A percentile compares a stretch with the other conserved stretches of the same genome.
These are phyloP conservation scores for Rhabdornis inornatus DNA, from an alignment of 2,113 vertebrate genomes.

Conservation along the genomic window DNA sequence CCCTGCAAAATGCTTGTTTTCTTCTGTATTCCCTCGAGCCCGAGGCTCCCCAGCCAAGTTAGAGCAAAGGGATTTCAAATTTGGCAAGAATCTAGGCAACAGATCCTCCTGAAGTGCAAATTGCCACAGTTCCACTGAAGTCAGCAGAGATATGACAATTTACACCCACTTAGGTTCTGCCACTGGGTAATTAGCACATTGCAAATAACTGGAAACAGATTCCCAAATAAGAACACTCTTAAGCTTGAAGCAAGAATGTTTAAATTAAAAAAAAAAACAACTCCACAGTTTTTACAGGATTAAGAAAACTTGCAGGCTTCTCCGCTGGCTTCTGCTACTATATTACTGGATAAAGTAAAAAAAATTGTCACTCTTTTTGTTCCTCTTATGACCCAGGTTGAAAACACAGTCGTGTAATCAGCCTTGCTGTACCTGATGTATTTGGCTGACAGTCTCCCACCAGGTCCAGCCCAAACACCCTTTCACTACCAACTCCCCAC, in stretches of 20 bases:
- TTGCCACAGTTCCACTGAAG: constrained; percentile 56
- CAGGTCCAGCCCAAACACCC: neutral
- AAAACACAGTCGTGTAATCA: neutral
- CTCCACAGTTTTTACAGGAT: neutral
- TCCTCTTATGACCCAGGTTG: neutral
- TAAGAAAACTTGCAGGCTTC: neutral
- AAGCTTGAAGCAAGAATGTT: constrained; percentile 18
- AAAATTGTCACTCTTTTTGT: neutral
- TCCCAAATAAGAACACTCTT: constrained; percentile 36
- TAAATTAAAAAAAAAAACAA: neutral
- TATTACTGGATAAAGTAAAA: neutral
- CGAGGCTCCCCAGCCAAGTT: constrained; percentile 39
- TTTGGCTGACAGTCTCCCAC: neutral
- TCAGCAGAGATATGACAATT: constrained; percentile 64
- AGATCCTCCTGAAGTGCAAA: constrained; percentile 61
- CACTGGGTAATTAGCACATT: constrained; percentile 62
- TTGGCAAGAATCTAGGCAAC: constrained; percentile 44
- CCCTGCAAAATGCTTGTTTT: neutral
- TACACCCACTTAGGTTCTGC: constrained; percentile 66
- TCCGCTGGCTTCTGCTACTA: neutral
- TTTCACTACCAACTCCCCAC: too few relatives aligned
- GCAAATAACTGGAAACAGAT: constrained; percentile 63
- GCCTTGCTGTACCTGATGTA: neutral
- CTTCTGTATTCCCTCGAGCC: constrained; percentile 7
- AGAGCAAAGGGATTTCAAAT: constrained; percentile 25